Evolutionary conservation across 2,888 invertebrate genomes (phyloP), one percentile per base, ranked within the genome.

Genomic region (Allophyes oxyacanthae): DNA sequence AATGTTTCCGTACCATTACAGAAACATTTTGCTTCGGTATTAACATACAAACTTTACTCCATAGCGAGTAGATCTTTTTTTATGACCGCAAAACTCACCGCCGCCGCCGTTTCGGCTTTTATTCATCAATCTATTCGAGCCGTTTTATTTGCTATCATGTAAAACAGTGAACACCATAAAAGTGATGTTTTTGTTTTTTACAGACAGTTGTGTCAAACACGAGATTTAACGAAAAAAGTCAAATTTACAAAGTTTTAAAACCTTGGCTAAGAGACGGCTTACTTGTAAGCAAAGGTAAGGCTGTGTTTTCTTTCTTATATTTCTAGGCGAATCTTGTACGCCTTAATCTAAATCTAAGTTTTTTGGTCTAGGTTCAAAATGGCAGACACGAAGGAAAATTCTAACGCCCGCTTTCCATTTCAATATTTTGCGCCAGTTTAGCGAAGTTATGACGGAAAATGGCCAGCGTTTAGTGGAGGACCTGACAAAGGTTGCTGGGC

Each of bases 341-440:
- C 4, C 14, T 5, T 6, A 9, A 8, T 11, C 4, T 6, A 9
- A n/a, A n/a, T 25, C n/a, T 7, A 11, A 7, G 14, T 40, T 15
- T 11, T 33, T 8, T 43, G 9, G 33, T 37, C 9, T 10, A 95
- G 95, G 94, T 54, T 52, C 72, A 34, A 96, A 95, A 83, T 96
- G 96, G 96, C 94, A 94, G 32, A 78, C 83, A 0, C 89, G 96
- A 14, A 85, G 96, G 59, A 96, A 95, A 82, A 90, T 96, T 56
- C 78, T 96, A 2, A 96, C 96, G 0, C 95, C 96, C 0, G 94
- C 96, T 0, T 96, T 96, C 77, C 96, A 96, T 77, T 96, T 96
- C 57, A 96, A 95, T 72, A 94, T 96, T 49, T 79, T 96, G 5
- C 89, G 94, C 49, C 79, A 86, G 55, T 93, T 90, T 61, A 80